Base-by-base conservation (phyloP, 2,113 vertebrate species). In the Cyanoramphus novaezelandiae region DNA sequence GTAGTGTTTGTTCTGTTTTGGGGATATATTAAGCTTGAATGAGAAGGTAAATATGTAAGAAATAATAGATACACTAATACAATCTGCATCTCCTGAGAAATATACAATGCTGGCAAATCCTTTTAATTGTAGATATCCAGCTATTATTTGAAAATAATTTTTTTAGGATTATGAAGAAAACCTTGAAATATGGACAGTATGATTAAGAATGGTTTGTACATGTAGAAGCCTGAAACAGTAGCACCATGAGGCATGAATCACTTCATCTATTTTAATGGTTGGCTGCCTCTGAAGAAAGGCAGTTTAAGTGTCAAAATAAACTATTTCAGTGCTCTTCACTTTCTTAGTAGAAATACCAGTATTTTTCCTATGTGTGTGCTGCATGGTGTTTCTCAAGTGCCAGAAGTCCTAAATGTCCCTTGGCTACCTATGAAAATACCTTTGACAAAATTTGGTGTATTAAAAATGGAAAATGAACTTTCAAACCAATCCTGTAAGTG, bases 271-370 rank as follows among this genome's bases (percentile, higher is more conserved):
- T 92, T 93, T 95, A 92, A 79, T 75, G 60, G 57, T 55, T 82
- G 90, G 7, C 68, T 96, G 76, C 80, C 27, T 93, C 92, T 86
- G 72, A 90, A 96, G 77, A 90, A 93, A 90, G 57, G 65, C 88
- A 86, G 18, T 92, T 93, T 82, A 88, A 74, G 35, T 95, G 82
- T 94, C 86, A 94, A 80, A 94, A 91, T 95, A 87, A 94, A 86
- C 55, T 81, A 20, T 96, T 96, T 59, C 50, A 70, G 28, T 50
- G 59, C n/a, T 91, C 13, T 76, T 92, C 13, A 6, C 53, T 93
- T 93, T 94, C 86, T 75, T 7, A 46, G 52, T 50, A 89, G 75
- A 83, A 83, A 64, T 90, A 77, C 31, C 46, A 49, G 18, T 46
- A n/a, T 88, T 92, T 37, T 75, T 82, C 55, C 33, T 13, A 52